A percentile compares a stretch with the other conserved stretches of the same genome.
These are phyloP conservation scores for Bubo blakistoni DNA, from an alignment of 2,113 vertebrate species.

Conservation along the genomic window DNA sequence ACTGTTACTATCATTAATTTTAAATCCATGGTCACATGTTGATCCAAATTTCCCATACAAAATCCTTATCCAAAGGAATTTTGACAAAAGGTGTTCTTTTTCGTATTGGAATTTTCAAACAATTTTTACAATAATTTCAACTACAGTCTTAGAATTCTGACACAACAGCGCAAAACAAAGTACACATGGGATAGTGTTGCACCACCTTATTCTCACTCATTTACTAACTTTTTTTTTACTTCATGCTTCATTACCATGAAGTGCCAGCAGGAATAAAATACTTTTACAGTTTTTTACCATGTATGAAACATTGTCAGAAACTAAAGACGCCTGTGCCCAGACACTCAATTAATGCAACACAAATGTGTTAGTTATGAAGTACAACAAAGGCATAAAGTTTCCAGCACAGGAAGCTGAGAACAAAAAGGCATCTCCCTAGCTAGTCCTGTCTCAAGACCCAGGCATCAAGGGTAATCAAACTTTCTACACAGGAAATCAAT, in stretches of 20 bases:
- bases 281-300: neutral
- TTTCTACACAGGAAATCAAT: neutral
- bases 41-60: neutral
- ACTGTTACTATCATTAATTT: neutral
- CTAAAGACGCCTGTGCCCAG: neutral
- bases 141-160: neutral
- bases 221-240: neutral
- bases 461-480: neutral
- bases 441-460: neutral
- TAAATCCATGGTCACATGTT: neutral
- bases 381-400: neutral
- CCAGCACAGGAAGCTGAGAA: neutral
- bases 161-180: neutral
- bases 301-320: neutral
- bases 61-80: neutral
- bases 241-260: neutral
- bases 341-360: neutral
- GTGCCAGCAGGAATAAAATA: neutral
- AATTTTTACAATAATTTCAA: neutral
- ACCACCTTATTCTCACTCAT: neutral
- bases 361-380: neutral
- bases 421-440: neutral
- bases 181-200: fast-evolving
- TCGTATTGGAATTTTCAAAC: neutral
- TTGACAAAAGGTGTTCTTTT: neutral